Evolutionary conservation across 2,113 vertebrate genomes (phyloP), one percentile per base, ranked within the genome.

Genomic region (Myotis brandtii): DNA sequence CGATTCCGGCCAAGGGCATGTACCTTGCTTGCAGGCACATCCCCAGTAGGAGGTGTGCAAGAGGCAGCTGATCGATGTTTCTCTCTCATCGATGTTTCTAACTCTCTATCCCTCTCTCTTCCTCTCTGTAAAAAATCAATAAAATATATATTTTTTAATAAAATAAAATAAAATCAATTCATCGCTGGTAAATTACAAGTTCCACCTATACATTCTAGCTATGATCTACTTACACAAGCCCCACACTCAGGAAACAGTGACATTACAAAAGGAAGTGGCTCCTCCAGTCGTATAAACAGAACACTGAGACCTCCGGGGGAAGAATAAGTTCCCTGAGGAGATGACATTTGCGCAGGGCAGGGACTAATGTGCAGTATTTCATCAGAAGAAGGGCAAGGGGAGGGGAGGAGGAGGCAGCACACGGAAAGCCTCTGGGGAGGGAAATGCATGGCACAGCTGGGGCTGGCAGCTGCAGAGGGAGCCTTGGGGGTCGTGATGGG

Each of bases 401-500:
- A 1, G 4, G 1, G 2, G 83, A 50, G 17, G 40, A 64, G 40
- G 18, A 37, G 6, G 17, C 8, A 52, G 46, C 82, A 54, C 0
- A 0, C 18, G n/a, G 64, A 64, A 48, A 32, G 11, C 21, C 12
- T n/a, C 23, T 1, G 77, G 21, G 46, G 43, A 56, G 52, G 69
- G 84, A 46, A 23, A 4, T 2, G 25, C 34, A 2, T 4, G 12
- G 37, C n/a, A 0, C 8, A 27, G 67, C 50, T 2, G 37, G 37
- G 46, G 14, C n/a, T 23, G 11, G 37, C 16, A 14, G 83, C 66
- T 6, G 18, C 72, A 4, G 25, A 43, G 50, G 54, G 25, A 0
- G 0, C 66, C 56, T 18, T 21, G 6, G 66, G 69, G 56, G n/a
- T 76, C 1, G 0, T 4, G 3, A 59, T 1, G 21, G 64, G 34